Evolutionary conservation across 1,140 invertebrate genomes (phyloP).

Genomic region (Heliconius hermathena): DNA sequence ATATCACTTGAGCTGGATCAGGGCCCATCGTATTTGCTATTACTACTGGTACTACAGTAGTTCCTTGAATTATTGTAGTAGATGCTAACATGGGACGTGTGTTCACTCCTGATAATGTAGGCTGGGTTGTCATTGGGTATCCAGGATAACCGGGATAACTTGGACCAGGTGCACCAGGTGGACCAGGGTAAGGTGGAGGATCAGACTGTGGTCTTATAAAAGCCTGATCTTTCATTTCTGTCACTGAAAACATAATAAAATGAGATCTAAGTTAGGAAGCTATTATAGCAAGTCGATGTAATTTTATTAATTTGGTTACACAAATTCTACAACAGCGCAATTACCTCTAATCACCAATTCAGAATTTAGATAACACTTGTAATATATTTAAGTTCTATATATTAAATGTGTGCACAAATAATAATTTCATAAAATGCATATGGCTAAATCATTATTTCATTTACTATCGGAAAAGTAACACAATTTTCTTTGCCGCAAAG

Average conservation of each 20-base stretch:
- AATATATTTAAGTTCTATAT: neutral
- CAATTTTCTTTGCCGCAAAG: neutral
- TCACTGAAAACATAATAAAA: conserved; percentile 35
- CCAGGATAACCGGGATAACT: conserved; percentile 19
- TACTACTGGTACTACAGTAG: conserved; percentile 34
- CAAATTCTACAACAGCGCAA: neutral
- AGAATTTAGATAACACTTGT: neutral
- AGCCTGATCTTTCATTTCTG: conserved; percentile 23
- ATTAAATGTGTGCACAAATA: neutral
- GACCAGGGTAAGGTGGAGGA: conserved; percentile 44
- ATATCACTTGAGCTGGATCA: conserved; percentile 66
- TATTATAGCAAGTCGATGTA: neutral
- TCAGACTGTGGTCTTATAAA: conserved; percentile 27
- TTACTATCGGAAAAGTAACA: neutral
- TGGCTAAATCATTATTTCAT: neutral
- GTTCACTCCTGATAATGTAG: conserved; percentile 11
- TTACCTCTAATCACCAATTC: neutral
- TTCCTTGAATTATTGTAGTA: conserved; percentile 41
- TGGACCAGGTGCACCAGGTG: conserved; percentile 1
- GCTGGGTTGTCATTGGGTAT: conserved; percentile 21
- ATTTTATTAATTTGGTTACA: neutral
- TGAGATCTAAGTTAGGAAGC: neutral
- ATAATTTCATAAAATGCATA: neutral
- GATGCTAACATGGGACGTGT: neutral
- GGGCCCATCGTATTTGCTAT: conserved; percentile 66